Percentiles rank a stretch among this genome's conserved stretches.
Evolutionary conservation across 2,113 vertebrate species (phyloP).

Genomic region (Zosterops japonicus): DNA sequence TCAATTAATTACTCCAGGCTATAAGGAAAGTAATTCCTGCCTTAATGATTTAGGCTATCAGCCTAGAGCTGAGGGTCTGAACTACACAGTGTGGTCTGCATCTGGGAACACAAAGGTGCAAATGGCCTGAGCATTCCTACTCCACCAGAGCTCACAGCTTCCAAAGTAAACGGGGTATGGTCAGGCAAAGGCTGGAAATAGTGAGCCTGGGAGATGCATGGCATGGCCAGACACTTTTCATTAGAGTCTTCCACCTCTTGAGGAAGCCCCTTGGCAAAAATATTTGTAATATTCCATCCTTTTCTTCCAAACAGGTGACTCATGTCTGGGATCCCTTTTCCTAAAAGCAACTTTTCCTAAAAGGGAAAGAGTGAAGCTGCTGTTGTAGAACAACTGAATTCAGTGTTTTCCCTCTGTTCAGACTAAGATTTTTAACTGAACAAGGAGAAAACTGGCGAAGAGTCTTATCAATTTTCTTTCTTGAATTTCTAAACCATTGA

Average conservation of each 20-base stretch:
- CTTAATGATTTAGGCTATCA: not conserved
- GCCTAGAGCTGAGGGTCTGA: not conserved
- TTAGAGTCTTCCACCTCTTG: not conserved
- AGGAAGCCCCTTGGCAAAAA: not conserved
- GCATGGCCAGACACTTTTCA: not conserved
- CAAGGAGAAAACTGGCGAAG: not conserved
- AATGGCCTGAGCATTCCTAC: not conserved
- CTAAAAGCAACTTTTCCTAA: not conserved
- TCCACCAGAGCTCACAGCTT: not conserved
- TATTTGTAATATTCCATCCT: not conserved
- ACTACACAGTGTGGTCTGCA: not conserved
- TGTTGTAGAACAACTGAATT: not conserved
- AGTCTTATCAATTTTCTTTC: not conserved
- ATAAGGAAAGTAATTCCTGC: not conserved
- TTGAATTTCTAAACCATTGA: not conserved
- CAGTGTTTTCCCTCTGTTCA: not conserved
- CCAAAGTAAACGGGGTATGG: no score
- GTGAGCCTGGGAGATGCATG: not conserved
- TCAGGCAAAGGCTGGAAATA: not conserved
- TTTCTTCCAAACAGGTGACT: not conserved
- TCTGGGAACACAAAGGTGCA: not conserved
- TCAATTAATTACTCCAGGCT: not conserved
- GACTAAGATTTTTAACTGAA: not conserved
- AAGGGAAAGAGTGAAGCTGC: not conserved
- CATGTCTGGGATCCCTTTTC: not conserved